phyloP scores from a whole-genome alignment of 1,140 invertebrate genomes.

The Wasmannia auropunctata region DNA sequence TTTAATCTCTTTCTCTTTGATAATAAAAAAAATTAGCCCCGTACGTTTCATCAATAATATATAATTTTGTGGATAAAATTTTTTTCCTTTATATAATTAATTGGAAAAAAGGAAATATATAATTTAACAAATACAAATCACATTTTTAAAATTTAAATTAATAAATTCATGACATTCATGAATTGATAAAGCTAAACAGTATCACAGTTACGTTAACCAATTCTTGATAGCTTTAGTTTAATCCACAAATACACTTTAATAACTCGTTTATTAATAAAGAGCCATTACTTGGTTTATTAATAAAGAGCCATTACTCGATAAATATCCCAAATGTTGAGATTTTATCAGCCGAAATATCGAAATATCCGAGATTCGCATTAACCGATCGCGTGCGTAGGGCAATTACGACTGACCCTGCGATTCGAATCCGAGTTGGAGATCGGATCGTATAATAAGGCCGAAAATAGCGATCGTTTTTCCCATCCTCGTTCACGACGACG shows the following conservation, averaged over 20 bases:
- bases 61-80: background rate
- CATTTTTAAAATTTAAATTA: background rate
- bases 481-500: conserved; percentile 73
- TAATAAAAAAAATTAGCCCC: background rate
- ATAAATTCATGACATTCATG: too few relatives aligned
- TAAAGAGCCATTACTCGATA: background rate
- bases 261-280: background rate
- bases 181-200: background rate
- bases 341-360: background rate
- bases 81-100: background rate
- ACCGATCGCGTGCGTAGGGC: conserved; percentile 43
- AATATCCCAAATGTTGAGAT: background rate
- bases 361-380: background rate
- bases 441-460: conserved; percentile 80
- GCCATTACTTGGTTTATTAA: too few relatives aligned
- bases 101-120: background rate
- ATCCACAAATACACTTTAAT: conserved; percentile 9
- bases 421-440: conserved; percentile 46
- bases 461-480: conserved; percentile 83
- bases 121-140: background rate
- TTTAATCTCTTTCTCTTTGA: background rate
- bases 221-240: background rate
- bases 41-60: background rate
- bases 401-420: conserved; percentile 61
- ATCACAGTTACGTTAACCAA: background rate